phyloP scores from a whole-genome alignment of 2,797 vertebrate genomes.

The Anableps anableps region DNA sequence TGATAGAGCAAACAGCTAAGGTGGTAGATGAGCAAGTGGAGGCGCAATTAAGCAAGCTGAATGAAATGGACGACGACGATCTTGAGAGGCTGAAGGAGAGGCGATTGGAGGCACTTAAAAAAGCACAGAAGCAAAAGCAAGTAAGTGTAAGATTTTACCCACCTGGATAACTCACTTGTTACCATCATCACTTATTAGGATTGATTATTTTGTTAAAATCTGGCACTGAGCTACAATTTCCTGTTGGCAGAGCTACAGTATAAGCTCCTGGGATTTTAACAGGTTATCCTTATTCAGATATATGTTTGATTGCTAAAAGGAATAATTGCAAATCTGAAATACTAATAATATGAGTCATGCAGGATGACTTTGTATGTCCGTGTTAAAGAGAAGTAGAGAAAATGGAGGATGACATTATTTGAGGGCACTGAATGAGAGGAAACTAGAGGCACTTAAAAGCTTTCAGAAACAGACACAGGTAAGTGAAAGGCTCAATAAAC shows the following conservation, averaged over 20 bases:
- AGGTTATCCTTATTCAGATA: background rate
- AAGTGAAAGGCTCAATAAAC: background rate
- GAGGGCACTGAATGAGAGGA: background rate
- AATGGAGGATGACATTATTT: too few relatives aligned
- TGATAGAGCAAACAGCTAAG: slow-evolving; percentile 89
- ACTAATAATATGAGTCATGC: too few relatives aligned
- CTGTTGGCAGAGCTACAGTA: too few relatives aligned
- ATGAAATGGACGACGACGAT: slow-evolving; percentile 93
- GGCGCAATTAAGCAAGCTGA: slow-evolving; percentile 89
- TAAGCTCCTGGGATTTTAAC: background rate
- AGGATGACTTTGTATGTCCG: too few relatives aligned
- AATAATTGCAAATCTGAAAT: background rate
- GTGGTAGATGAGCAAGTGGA: slow-evolving; percentile 93
- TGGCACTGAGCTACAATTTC: too few relatives aligned
- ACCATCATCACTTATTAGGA: too few relatives aligned
- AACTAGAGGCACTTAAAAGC: background rate
- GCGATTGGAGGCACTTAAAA: slow-evolving; percentile 92
- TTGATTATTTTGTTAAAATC: too few relatives aligned
- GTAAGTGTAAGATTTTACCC: slow-evolving; percentile 64
- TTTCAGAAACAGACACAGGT: background rate
- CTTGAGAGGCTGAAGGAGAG: slow-evolving; percentile 91
- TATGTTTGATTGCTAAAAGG: background rate
- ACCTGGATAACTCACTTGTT: background rate
- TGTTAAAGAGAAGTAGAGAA: too few relatives aligned
- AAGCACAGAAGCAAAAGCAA: slow-evolving; percentile 97